Evolutionary conservation across 92 coral and sea anemone species (phyloP), one percentile per base, ranked within the genome.

Genomic region (Zoanthus sociatus): DNA sequence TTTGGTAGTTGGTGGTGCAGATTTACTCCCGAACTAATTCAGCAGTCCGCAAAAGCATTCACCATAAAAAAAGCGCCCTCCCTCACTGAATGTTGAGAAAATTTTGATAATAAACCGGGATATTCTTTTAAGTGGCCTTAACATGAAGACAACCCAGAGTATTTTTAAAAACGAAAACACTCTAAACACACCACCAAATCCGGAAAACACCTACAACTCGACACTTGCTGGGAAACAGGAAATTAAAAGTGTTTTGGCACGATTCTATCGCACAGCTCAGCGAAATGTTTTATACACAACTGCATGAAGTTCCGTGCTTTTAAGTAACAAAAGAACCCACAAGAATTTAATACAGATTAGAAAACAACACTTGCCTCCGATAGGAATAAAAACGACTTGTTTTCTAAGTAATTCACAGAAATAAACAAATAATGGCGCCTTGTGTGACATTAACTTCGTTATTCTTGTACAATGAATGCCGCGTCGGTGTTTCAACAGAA

Each of bases 221-320:
- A 17, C 66, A 4, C 82, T 77, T 54, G 66, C 63, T 50, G 53
- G 46, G 46, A 54, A 17, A 53, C 82, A 55, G 82, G 82, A 77
- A 77, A 77, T 48, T 61, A 56, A 51, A 53, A 56, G 9, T 54
- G 66, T 30, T 53, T 76, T 64, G 45, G 67, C 47, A 26, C 8
- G 42, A 53, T 3, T 53, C 26, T 17, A 54, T 3, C 18, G 66
- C 82, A 26, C 82, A 18, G 63, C 66, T 9, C 16, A 12, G 8
- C 82, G 42, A 64, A 77, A 42, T 77, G 44, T 26, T 46, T 11
- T 4, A 37, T 4, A 5, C 26, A 26, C 66, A 77, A 77, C 18
- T 77, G 66, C 51, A 50, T 53, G 12, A 51, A 13, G 30, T 76
- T 76, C 81, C 81, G 81, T 42, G 61, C 15, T 9, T 44, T 50